Conservation (phyloP, 2,888 invertebrate genomes). For the Plebejus anna region DNA sequence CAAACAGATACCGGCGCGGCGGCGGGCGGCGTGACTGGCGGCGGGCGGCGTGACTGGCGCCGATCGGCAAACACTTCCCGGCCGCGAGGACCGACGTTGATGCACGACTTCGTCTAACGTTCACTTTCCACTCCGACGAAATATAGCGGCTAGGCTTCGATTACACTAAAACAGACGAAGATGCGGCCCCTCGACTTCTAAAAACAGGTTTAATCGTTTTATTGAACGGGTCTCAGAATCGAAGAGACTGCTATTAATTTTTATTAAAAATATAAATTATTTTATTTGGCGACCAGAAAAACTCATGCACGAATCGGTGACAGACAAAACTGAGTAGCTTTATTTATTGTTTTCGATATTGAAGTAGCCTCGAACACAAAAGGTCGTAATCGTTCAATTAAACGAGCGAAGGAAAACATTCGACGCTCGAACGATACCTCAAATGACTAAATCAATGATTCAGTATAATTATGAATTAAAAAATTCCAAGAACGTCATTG, state of each 20-base stretch:
- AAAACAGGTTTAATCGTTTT: constrained; percentile 30
- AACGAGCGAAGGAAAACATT: not conserved
- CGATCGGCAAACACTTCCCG: constrained; percentile 45
- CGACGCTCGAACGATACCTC: not conserved
- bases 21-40: constrained; percentile 48
- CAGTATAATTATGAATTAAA: constrained; percentile 40
- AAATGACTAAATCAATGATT: constrained; percentile 25
- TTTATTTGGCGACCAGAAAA: constrained; percentile 39
- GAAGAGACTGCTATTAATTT: constrained; percentile 36
- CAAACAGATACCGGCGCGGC: constrained; percentile 55
- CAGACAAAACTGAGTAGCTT: constrained; percentile 46
- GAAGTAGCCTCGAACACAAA: not conserved
- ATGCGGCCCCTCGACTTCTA: constrained; percentile 21
- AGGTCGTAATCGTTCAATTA: constrained; percentile 30
- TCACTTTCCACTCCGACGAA: constrained; percentile 38
- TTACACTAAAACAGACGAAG: constrained; percentile 22
- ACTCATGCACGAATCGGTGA: constrained; percentile 44
- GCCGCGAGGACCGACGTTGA: constrained; percentile 47
- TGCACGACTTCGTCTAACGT: constrained; percentile 50
- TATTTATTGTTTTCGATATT: constrained; percentile 41
- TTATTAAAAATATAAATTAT: constrained; percentile 32
- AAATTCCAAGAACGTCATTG: constrained; percentile 50
- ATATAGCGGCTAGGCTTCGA: constrained; percentile 24
- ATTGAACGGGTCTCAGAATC: constrained; percentile 41
- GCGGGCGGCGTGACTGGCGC: constrained; percentile 49